Percentiles rank a stretch among this genome's conserved stretches.
These are phyloP conservation scores for Panthera uncia DNA, from an alignment of 2,113 vertebrate species.

Conservation along the genomic window DNA sequence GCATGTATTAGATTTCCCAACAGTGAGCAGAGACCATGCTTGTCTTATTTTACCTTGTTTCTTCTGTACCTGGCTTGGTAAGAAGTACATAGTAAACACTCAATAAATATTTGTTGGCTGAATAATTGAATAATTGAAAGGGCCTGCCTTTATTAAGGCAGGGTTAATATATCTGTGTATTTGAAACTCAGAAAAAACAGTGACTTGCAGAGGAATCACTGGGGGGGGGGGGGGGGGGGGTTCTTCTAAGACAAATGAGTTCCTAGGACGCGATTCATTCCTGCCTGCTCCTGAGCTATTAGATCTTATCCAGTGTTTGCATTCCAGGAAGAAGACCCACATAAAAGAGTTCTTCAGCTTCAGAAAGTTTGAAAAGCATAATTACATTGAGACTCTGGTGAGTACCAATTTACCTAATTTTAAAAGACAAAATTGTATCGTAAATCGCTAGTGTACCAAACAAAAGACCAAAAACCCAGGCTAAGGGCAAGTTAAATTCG, in stretches of 20 bases:
- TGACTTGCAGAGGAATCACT: constrained; percentile 5
- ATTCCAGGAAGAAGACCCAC: neutral
- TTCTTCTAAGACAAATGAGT: constrained; percentile 37
- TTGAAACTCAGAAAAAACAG: neutral
- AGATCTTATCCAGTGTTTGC: constrained; percentile 20
- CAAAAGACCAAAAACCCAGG: neutral
- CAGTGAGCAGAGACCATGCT: neutral
- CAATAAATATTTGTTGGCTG: constrained; percentile 11
- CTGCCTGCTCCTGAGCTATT: neutral
- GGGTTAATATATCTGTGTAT: neutral
- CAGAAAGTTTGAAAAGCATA: constrained; percentile 28
- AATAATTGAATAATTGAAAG: constrained; percentile 48
- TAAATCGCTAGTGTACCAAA: constrained; percentile 22
- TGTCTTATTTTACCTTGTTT: constrained; percentile 5
- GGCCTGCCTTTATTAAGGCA: constrained; percentile 1
- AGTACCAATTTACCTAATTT: constrained; percentile 37
- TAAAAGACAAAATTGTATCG: neutral
- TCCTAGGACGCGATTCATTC: constrained; percentile 23
- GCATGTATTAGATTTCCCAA: constrained; percentile 1
- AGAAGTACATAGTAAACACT: neutral
- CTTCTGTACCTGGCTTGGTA: neutral
- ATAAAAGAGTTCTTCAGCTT: neutral
- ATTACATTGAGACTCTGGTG: neutral
- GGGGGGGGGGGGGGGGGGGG: neutral
- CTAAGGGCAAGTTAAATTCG: neutral